Base-by-base conservation (phyloP, 2,888 invertebrate genomes). In the Spialia ferax region DNA sequence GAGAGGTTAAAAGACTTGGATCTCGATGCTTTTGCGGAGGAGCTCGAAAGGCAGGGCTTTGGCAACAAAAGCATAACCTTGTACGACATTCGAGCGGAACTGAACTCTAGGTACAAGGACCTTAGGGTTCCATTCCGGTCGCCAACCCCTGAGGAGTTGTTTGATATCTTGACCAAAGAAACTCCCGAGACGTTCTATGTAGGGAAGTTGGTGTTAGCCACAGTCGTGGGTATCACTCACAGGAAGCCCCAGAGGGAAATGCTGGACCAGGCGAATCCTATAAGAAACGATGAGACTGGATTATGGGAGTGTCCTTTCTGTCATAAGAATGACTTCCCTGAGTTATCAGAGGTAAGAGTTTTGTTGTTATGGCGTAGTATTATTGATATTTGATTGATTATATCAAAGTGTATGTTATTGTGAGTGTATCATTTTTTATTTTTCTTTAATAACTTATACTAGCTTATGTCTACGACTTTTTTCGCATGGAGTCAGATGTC, bases 221-320 rank as follows among this genome's bases (percentile, higher is more conserved):
- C 96, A 0, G 98, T 98, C 0, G 88, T 95, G 8, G 97, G 97
- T 0, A 97, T 99, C 73, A 96, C 96, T 13, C 97, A 98, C 76
- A 96, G 97, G 71, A 98, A 98, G 81, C 99, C 99, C 0, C 97
- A 98, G 82, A 96, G 97, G 29, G 99, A 99, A 70, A 98, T 99
- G 93, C 85, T 99, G 67, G 99, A 99, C 84, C 97, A 98, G 83
- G 99, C 99, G 0, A 99, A 99, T 93, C 99, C 99, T 0, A 97
- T 98, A 52, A 95, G 98, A 75, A 98, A 99, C 81, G 99, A 99
- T 70, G 98, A 98, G 79, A 98, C 98, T 7, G 98, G 98, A 0
- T 93, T 99, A 48, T 99, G 99, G 99, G 98, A 99, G 84, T 99
- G 99, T 93, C 99, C 99, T 0, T 99, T 99, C 90, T 99, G 99